Evolutionary conservation across 2,888 invertebrate species (phyloP).

Genomic region (Sturmia bella): DNA sequence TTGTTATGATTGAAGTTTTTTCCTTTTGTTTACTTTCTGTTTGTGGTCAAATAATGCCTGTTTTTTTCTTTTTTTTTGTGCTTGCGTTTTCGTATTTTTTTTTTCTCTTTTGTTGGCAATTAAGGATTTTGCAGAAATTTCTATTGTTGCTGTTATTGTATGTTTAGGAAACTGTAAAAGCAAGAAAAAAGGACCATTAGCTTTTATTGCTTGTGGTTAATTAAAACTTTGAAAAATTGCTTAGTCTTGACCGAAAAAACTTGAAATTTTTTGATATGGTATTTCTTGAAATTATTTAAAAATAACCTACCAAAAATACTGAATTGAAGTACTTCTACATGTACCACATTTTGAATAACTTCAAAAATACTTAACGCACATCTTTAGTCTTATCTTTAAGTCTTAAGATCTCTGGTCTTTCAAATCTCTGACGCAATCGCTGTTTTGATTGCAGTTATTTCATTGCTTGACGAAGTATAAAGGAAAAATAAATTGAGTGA

Average conservation of each 20-base stretch:
- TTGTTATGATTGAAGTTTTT: conserved; percentile 34
- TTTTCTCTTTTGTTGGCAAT: conserved; percentile 22
- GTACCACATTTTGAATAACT: too few species aligned
- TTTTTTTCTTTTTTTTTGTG: background rate
- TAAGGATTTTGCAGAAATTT: conserved; percentile 29
- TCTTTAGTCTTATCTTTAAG: too few species aligned
- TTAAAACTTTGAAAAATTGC: background rate
- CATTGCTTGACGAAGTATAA: too few species aligned
- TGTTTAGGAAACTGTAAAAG: conserved; percentile 45
- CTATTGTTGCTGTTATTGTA: conserved; percentile 22
- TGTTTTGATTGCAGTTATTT: too few species aligned
- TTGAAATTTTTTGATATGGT: too few species aligned
- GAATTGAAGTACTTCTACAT: too few species aligned
- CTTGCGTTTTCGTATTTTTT: background rate
- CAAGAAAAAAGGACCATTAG: conserved; percentile 12
- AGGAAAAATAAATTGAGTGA: too few species aligned
- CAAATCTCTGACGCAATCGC: too few species aligned
- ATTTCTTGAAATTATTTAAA: too few species aligned
- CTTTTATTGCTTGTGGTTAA: conserved; percentile 45
- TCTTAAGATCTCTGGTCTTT: too few species aligned
- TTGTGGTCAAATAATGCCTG: conserved; percentile 50
- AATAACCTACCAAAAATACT: too few species aligned
- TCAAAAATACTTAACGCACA: too few species aligned
- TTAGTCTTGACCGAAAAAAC: background rate
- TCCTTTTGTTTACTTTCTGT: background rate